phyloP scores from a whole-genome alignment of 2,797 vertebrate species.

The Macropus fuliginosus region DNA sequence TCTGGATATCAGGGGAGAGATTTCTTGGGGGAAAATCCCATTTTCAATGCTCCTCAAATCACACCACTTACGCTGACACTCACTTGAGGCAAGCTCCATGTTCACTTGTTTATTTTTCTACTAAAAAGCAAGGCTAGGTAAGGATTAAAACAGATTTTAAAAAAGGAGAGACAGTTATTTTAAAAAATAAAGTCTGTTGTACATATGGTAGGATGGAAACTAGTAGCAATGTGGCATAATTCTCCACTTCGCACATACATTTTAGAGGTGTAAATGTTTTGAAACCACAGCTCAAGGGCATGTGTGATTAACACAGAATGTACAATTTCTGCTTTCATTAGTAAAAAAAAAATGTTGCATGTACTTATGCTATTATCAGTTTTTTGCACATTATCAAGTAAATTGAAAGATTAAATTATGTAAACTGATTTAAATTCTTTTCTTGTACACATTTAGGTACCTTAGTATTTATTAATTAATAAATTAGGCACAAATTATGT shows the following conservation, averaged over 20 bases:
- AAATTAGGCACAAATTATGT: constrained; percentile 81
- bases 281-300: background rate
- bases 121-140: background rate
- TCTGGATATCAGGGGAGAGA: background rate
- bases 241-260: background rate
- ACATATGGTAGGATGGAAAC: background rate
- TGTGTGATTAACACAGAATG: constrained; percentile 2
- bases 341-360: background rate
- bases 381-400: constrained; percentile 44
- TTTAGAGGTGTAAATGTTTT: constrained; percentile 14
- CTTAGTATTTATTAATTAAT: constrained; percentile 79
- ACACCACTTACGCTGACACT: background rate
- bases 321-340: constrained; percentile 32
- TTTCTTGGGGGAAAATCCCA: background rate
- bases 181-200: constrained; percentile 30
- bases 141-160: background rate
- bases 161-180: constrained; percentile 41
- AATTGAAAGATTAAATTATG: constrained; percentile 74
- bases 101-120: background rate
- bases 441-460: constrained; percentile 75
- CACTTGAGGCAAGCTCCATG: background rate
- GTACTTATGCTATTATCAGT: constrained; percentile 19
- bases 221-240: background rate
- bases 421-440: constrained; percentile 70
- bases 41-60: background rate